Base-by-base conservation (phyloP, 2,113 vertebrate species). In the Lonchura striata region DNA sequence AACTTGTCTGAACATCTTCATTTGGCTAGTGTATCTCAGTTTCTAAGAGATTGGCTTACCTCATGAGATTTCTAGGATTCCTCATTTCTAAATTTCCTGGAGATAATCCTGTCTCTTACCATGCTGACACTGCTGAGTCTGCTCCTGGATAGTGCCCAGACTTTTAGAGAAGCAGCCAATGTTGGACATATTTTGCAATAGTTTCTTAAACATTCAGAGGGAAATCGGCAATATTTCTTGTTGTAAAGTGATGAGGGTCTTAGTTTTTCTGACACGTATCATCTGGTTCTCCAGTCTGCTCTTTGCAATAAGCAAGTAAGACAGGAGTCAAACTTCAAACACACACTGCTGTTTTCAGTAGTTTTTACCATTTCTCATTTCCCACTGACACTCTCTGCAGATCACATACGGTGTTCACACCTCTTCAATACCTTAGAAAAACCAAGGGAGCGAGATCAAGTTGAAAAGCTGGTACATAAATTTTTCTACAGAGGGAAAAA, bases 141-240 rank as follows among this genome's bases (percentile, higher is more conserved):
- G 53, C 70, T 90, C 64, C 84, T 90, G 83, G 68, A 82, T 30
- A 72, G 66, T 63, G 60, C 77, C n/a, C 69, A 91, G 74, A 65
- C 53, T 78, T 87, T 49, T 27, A 84, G 77, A 86, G 65, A 37
- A 79, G 57, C 61, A 90, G 50, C 50, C 82, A 54, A 50, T 7
- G 7, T 42, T 81, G 70, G 59, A 83, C 59, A 60, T 78, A 77
- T 63, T 90, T 94, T 86, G 60, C 66, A 85, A 75, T 47, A 80
- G 23, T 37, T 82, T 88, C 91, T 86, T 86, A 83, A 93, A 70
- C 56, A 71, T 66, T 83, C 42, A 84, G 72, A 71, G 31, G 77
- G n/a, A 94, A 94, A 91, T 56, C 66, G 60, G 61, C 44, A 84
- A 82, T 75, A 89, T 79, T 92, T 86, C 64, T n/a, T 71, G 25